Conservation (phyloP, 1,140 invertebrate species). For the Rhyzopertha dominica region DNA sequence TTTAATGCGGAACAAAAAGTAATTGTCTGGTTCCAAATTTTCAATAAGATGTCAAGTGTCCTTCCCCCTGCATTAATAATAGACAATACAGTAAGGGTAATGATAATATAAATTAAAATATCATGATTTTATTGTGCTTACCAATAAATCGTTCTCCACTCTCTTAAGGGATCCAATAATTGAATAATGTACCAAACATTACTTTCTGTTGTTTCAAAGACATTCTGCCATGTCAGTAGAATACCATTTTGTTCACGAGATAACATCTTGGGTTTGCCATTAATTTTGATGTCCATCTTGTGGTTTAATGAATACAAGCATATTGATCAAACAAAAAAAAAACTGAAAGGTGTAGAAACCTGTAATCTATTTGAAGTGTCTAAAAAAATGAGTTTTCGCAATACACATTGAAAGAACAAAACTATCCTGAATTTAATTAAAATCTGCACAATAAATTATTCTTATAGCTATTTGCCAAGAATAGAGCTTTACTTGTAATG, state of each 20-base stretch:
- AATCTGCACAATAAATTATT: too few species aligned
- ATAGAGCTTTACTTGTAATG: too few species aligned
- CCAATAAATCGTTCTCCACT: conserved; percentile 29
- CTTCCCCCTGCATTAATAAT: conserved; percentile 25
- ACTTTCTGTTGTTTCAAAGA: neutral
- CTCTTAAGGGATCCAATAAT: conserved; percentile 18
- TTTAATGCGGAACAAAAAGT: conserved; percentile 32
- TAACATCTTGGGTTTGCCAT: neutral
- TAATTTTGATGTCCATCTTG: too few species aligned
- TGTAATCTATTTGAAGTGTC: too few species aligned
- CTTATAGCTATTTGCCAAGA: too few species aligned
- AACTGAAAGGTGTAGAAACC: too few species aligned
- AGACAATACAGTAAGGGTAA: neutral
- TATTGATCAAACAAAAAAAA: too few species aligned
- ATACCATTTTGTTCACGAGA: conserved; percentile 12
- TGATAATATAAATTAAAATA: neutral
- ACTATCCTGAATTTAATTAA: too few species aligned
- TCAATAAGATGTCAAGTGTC: conserved; percentile 23
- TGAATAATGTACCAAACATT: conserved; percentile 16
- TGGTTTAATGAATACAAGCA: too few species aligned
- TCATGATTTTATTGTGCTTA: conserved; percentile 8
- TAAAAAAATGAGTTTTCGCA: too few species aligned
- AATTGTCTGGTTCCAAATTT: conserved; percentile 29
- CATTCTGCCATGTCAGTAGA: conserved; percentile 12
- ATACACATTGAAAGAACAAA: too few species aligned